Percentiles rank a stretch among this genome's conserved stretches.
Conservation (phyloP, 2,113 vertebrate species). For the Suncus etruscus region DNA sequence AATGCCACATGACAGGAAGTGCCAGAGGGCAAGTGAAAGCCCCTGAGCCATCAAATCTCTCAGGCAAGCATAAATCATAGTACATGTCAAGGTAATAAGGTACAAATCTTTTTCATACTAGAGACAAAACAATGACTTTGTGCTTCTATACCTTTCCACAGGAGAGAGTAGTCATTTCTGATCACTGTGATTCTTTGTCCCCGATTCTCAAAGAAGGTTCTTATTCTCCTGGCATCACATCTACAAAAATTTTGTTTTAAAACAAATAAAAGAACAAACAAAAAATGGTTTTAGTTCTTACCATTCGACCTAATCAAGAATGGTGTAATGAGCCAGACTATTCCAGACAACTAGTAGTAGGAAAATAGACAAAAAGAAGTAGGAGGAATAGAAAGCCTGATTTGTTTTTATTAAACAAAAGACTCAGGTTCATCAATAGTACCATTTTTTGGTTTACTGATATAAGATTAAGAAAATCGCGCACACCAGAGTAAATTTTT, state of each 20-base stretch:
- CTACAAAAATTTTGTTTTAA: background rate
- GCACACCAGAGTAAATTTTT: constrained; percentile 1
- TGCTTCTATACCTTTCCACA: accelerated
- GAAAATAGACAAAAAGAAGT: background rate
- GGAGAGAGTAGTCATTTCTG: background rate
- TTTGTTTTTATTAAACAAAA: background rate
- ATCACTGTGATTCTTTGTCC: background rate
- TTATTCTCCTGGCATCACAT: background rate
- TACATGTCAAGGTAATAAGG: background rate
- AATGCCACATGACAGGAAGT: background rate
- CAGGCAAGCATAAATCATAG: no score
- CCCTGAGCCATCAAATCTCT: background rate
- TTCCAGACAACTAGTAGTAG: background rate
- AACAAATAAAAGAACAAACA: no score
- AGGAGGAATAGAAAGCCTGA: background rate
- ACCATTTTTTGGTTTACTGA: background rate
- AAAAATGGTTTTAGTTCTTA: background rate
- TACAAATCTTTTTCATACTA: background rate
- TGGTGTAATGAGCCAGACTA: background rate
- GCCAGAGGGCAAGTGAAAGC: background rate
- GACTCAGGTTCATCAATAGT: background rate
- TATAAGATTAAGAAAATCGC: background rate
- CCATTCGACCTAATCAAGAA: background rate
- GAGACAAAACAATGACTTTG: background rate
- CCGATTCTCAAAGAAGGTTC: background rate